These are phyloP conservation scores for Clunio marinus DNA, from an alignment of 2,888 invertebrate genomes.

Conservation along the genomic window DNA sequence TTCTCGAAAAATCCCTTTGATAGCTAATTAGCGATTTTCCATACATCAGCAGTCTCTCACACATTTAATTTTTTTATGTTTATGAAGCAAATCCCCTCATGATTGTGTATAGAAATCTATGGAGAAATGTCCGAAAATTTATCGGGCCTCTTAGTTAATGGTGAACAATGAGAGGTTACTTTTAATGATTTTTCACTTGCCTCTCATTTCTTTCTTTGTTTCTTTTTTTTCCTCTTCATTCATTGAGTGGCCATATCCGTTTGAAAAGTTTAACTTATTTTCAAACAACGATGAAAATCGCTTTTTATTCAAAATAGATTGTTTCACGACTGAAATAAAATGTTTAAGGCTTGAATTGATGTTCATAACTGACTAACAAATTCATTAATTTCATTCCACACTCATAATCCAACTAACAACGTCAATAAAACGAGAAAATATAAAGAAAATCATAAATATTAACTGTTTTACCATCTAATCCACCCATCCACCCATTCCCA, in stretches of 20 bases:
- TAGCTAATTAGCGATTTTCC: constrained; percentile 41
- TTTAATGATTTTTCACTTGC: constrained; percentile 6
- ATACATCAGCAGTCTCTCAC: constrained; percentile 22
- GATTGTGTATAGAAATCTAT: constrained; percentile 12
- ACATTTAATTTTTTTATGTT: background rate
- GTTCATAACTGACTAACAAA: background rate
- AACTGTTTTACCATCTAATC: constrained; percentile 21
- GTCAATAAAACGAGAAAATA: constrained; percentile 30
- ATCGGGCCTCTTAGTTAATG: background rate
- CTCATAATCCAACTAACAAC: background rate
- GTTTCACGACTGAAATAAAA: background rate
- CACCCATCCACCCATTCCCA: constrained; percentile 29
- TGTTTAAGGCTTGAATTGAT: too few relatives aligned
- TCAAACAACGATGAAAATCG: background rate
- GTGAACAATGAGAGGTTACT: background rate
- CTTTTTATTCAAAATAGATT: background rate
- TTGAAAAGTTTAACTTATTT: background rate
- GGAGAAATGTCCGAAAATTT: constrained; percentile 8
- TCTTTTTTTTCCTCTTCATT: background rate
- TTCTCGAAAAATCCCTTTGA: constrained; percentile 39
- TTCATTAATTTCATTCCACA: constrained; percentile 2
- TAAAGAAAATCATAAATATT: constrained; percentile 31
- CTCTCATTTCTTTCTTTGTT: too few relatives aligned
- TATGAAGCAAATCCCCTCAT: constrained; percentile 30
- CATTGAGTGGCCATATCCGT: background rate